phyloP scores from a whole-genome alignment of 2,113 vertebrate genomes.

The Leptocoma aspasia region DNA sequence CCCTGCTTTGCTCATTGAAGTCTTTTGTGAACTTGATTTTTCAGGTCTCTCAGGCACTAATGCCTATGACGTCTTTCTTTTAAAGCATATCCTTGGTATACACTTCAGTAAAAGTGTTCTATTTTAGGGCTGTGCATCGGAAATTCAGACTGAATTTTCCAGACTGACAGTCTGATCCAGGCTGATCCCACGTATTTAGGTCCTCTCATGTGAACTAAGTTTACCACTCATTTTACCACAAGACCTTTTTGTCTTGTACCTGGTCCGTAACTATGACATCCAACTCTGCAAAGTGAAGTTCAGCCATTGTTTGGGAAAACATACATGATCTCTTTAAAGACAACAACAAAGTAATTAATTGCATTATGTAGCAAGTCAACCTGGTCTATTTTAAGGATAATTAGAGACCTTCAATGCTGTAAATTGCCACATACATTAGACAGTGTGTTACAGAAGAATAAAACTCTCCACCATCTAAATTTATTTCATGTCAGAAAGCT shows the following conservation, averaged over 20 bases:
- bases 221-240: neutral
- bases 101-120: neutral
- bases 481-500: neutral
- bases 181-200: neutral
- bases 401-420: neutral
- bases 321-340: neutral
- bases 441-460: neutral
- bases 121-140: neutral
- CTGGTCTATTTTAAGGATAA: neutral
- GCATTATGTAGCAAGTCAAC: neutral
- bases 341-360: neutral
- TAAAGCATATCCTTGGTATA: neutral
- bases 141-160: neutral
- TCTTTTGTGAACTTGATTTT: neutral
- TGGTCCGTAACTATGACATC: neutral
- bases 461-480: fast-evolving
- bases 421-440: neutral
- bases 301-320: neutral
- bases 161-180: neutral
- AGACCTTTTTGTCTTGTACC: neutral
- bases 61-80: neutral
- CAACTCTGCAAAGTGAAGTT: neutral
- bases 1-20: neutral
- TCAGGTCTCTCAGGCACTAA: neutral
- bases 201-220: neutral